These are phyloP conservation scores for Poeciliopsis turneri DNA, from an alignment of 2,797 vertebrate species.

Conservation along the genomic window DNA sequence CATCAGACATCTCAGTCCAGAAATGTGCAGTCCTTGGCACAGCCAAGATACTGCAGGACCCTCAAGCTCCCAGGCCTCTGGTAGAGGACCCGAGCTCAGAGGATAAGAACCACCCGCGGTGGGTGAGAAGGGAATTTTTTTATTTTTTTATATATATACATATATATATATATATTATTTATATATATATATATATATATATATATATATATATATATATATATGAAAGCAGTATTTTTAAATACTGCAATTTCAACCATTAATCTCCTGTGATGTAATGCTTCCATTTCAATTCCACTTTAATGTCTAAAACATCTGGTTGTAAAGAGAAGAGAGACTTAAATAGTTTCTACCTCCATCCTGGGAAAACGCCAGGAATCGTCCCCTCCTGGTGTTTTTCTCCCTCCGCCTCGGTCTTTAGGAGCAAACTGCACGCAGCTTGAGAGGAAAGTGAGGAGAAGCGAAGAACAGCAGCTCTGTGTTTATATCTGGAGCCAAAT, in stretches of 20 bases:
- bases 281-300: background rate
- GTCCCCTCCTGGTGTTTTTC: slow-evolving; percentile 13
- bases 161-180: too few relatives aligned
- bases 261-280: background rate
- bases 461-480: slow-evolving; percentile 33
- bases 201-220: too few relatives aligned
- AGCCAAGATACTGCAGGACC: too few relatives aligned
- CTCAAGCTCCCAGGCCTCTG: too few relatives aligned
- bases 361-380: slow-evolving; percentile 45
- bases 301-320: slow-evolving; percentile 27
- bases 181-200: too few relatives aligned
- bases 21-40: too few relatives aligned
- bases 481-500: slow-evolving; percentile 74
- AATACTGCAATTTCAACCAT: background rate
- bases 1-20: too few relatives aligned
- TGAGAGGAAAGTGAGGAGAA: slow-evolving; percentile 23
- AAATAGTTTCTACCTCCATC: slow-evolving; percentile 72
- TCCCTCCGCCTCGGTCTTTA: slow-evolving; percentile 12
- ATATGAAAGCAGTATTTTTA: background rate
- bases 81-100: too few relatives aligned
- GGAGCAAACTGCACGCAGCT: slow-evolving; percentile 28
- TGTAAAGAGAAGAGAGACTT: slow-evolving; percentile 19
- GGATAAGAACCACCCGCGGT: too few relatives aligned
- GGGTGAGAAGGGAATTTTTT: too few relatives aligned
- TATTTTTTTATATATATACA: too few relatives aligned